Base-by-base conservation (phyloP, 2,797 vertebrate species). In the Schizopygopsis malacanthus region DNA sequence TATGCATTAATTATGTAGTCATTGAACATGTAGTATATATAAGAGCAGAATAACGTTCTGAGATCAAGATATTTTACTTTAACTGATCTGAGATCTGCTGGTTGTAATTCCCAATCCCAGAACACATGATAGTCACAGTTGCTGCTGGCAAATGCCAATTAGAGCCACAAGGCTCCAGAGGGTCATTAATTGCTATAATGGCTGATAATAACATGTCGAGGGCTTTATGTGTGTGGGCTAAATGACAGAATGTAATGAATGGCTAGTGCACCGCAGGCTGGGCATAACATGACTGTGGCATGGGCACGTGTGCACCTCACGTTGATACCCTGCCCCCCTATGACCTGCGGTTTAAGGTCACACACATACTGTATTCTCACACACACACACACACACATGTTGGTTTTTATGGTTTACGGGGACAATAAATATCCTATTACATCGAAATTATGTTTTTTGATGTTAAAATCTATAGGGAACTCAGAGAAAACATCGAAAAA, bases 151-250 rank as follows among this genome's bases (percentile, higher is more conserved):
- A 78, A 78, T 2, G 54, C 16, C 39, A 82, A 33, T 78, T 59
- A 78, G 33, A 56, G 76, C 16, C 22, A 73, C n/a, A 43, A 72
- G 11, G 25, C 69, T 61, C 69, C 54, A 37, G 43, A 52, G 82
- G 41, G 18, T 18, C 18, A 76, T 83, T 83, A 25, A 76, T 65
- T 43, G 41, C 20, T 28, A 50, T 84, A 65, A 65, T 52, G 76
- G 56, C 12, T 77, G 25, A 65, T 83, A 76, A 75, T 75, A 52
- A 65, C 33, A 56, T 67, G 72, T 65, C 59, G 20, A 39, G 41
- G 65, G 72, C 39, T 83, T 50, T 61, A 15, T 50, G 18, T 22
- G 43, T 76, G 39, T 41, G 72, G 39, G 43, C 28, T 63, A 50
- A 83, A 73, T 11, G 18, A 37, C n/a, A 61, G 25, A 61, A 28